These are phyloP conservation scores for Sipha maydis DNA, from an alignment of 2,888 invertebrate species.

Conservation along the genomic window DNA sequence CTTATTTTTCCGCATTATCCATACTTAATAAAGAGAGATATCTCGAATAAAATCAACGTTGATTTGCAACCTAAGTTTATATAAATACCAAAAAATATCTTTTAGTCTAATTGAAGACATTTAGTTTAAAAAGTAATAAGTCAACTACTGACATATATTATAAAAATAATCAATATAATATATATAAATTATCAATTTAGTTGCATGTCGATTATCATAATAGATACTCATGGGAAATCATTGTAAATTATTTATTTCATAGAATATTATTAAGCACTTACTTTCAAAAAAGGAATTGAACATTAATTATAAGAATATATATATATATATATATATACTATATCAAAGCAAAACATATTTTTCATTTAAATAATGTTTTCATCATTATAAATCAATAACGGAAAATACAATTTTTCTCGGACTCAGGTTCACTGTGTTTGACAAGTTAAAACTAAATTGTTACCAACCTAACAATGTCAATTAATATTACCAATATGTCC, in stretches of 20 bases:
- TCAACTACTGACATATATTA: neutral
- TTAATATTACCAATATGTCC: no score
- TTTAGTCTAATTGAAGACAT: neutral
- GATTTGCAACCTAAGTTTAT: no score
- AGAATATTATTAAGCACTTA: neutral
- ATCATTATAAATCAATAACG: neutral
- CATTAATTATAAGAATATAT: no score
- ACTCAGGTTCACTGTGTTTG: no score
- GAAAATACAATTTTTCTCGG: neutral
- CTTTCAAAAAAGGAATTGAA: neutral
- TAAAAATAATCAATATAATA: neutral
- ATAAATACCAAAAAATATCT: no score
- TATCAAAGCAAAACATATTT: no score
- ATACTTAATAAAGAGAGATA: no score
- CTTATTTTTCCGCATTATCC: no score
- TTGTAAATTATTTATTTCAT: neutral
- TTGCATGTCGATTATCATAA: constrained; percentile 25
- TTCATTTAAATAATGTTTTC: neutral
- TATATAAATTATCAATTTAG: constrained; percentile 23
- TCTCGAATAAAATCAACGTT: no score
- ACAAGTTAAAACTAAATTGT: no score
- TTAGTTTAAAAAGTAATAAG: constrained; percentile 19
- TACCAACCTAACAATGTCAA: no score
- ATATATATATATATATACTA: no score
- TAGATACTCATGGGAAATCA: constrained; percentile 42